Evolutionary conservation across 2,888 invertebrate species (phyloP).

Genomic region (Drosophila greeni): DNA sequence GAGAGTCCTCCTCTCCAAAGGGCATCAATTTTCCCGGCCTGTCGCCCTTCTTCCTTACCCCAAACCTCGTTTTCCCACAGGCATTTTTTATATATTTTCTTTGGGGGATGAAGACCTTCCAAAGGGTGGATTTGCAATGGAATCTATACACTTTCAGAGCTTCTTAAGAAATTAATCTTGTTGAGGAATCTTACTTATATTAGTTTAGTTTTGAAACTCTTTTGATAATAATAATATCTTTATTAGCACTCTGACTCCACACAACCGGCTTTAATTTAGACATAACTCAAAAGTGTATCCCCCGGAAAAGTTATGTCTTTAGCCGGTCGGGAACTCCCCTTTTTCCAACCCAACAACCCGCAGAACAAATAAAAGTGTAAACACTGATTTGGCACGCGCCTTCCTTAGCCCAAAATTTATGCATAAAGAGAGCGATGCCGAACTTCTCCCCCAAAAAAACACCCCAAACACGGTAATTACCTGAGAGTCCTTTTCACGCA

Average conservation of each 20-base stretch:
- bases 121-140: conserved; percentile 8
- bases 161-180: neutral
- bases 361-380: conserved; percentile 70
- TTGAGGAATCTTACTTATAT: neutral
- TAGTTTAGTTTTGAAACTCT: neutral
- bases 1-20: conserved; percentile 15
- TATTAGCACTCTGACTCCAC: neutral
- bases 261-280: conserved; percentile 54
- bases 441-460: conserved; percentile 1
- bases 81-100: conserved; percentile 20
- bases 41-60: conserved; percentile 18
- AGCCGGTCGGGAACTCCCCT: conserved; percentile 5
- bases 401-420: conserved; percentile 61
- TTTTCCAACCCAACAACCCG: conserved; percentile 14
- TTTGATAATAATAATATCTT: neutral
- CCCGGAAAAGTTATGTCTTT: conserved; percentile 57
- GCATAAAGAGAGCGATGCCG: conserved; percentile 50
- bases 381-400: conserved; percentile 72
- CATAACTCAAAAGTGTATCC: conserved; percentile 58
- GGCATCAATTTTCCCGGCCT: conserved; percentile 32
- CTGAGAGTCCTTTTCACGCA: conserved; percentile 73
- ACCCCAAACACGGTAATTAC: conserved; percentile 71
- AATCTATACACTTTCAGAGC: neutral
- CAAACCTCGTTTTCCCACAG: conserved; percentile 16
- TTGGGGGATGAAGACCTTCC: conserved; percentile 15